Evolutionary conservation across 2,797 vertebrate genomes (phyloP), one percentile per base, ranked within the genome.

Genomic region (Pipistrellus nathusii): DNA sequence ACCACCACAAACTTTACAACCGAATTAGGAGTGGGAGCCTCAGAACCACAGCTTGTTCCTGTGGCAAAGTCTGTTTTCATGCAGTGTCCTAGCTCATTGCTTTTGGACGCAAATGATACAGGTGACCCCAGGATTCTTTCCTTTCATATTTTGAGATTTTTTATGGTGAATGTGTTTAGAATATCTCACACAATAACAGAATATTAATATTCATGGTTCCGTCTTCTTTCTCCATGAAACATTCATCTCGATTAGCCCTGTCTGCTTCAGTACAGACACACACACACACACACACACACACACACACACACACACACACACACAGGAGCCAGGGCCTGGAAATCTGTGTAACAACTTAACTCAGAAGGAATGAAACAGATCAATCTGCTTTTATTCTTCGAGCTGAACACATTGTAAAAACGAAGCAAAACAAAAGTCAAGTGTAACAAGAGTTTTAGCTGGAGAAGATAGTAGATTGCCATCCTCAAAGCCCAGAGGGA

Each of bases 121-220:
- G 68, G 75, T 93, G 62, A 94, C 72, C 38, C 62, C 38, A 21
- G 8, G 12, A 76, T 78, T 32, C 27, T 68, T 92, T 77, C 48
- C 62, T 83, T 93, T 95, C 76, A 78, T 55, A 51, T 53, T 94
- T 81, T 94, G 59, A 94, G 73, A 86, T 76, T 92, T 95, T 93
- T 82, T 44, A 88, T 77, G 82, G 59, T 83, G 53, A 93, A 81
- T 95, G 89, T 91, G 85, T 94, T 95, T 78, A 57, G 96, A 96
- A 97, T 96, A 95, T 59, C 71, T 76, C 75, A 86, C 76, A 76
- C 64, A 75, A 78, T 96, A 96, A 96, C 90, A 86, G 59, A 85
- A 88, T 93, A 95, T 97, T 97, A 97, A 97, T 95, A 96, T 97
- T 96, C 95, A 96, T 95, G 86, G 30, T 75, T 95, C 95, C 83